Percentiles rank a stretch among this genome's conserved stretches.
These are phyloP conservation scores for Thaumetopoea pityocampa DNA, from an alignment of 1,140 invertebrate species.

Conservation along the genomic window DNA sequence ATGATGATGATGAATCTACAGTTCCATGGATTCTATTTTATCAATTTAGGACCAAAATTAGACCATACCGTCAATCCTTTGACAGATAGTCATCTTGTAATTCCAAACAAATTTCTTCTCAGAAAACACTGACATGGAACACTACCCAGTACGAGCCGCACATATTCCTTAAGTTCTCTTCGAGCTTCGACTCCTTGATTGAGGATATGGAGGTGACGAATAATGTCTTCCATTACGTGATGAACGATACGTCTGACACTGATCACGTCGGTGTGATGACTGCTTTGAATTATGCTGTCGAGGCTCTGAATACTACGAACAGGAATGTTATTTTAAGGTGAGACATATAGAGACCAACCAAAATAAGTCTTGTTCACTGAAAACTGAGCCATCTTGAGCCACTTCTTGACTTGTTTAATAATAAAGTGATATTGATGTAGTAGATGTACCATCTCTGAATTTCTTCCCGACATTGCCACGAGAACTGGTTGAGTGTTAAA, in stretches of 20 bases:
- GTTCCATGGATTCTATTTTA: too few relatives aligned
- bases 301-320: slow-evolving; percentile 61
- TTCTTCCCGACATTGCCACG: too few relatives aligned
- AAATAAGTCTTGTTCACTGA: neutral
- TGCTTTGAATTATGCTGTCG: slow-evolving; percentile 44
- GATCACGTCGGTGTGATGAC: slow-evolving; percentile 28
- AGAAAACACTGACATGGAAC: slow-evolving; percentile 39
- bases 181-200: slow-evolving; percentile 47
- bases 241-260: slow-evolving; percentile 20
- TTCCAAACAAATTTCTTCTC: slow-evolving; percentile 11
- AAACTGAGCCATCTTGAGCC: too few relatives aligned
- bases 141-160: slow-evolving; percentile 33
- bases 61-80: too few relatives aligned
- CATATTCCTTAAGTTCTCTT: slow-evolving; percentile 51
- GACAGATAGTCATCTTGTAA: too few relatives aligned
- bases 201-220: slow-evolving; percentile 37
- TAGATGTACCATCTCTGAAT: too few relatives aligned
- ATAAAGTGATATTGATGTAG: too few relatives aligned
- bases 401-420: too few relatives aligned
- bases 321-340: slow-evolving; percentile 71
- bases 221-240: slow-evolving; percentile 26
- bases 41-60: too few relatives aligned
- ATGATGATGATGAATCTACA: too few relatives aligned
- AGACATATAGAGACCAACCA: slow-evolving; percentile 1
- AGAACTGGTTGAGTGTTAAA: too few relatives aligned